Conservation (phyloP, 2,888 invertebrate genomes). For the Drosophila neonasuta region DNA sequence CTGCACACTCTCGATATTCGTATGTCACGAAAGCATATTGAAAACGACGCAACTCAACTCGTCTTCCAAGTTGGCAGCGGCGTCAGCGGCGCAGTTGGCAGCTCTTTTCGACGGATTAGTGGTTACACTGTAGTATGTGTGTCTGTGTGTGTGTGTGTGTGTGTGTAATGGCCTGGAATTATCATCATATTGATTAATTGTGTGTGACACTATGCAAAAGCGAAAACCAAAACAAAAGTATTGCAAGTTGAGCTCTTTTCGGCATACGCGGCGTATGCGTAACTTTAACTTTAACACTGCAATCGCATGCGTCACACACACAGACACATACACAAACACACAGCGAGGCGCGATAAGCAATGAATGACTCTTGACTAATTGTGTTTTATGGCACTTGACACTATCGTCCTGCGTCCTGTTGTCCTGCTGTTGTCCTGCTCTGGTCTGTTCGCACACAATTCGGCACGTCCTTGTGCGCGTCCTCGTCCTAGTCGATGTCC, state of each 20-base stretch:
- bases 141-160: conserved; percentile 2
- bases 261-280: conserved; percentile 7
- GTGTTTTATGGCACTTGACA: conserved; percentile 60
- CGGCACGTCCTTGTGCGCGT: conserved; percentile 27
- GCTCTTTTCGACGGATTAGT: conserved; percentile 23
- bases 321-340: neutral
- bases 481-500: neutral
- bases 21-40: neutral
- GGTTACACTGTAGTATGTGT: neutral
- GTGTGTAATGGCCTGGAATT: conserved; percentile 52
- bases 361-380: conserved; percentile 60
- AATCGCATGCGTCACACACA: conserved; percentile 1
- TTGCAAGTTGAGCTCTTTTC: neutral
- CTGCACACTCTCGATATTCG: conserved; percentile 26
- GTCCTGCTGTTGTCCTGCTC: neutral
- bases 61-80: neutral
- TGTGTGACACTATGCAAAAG: conserved; percentile 29
- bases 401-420: neutral
- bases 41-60: neutral
- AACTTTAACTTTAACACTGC: neutral
- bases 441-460: conserved; percentile 13
- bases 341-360: conserved; percentile 23
- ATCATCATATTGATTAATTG: conserved; percentile 56
- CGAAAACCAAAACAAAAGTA: neutral
- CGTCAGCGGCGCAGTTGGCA: conserved; percentile 5